Evolutionary conservation across 2,888 invertebrate genomes (phyloP).

Genomic region (Alcis repandata): DNA sequence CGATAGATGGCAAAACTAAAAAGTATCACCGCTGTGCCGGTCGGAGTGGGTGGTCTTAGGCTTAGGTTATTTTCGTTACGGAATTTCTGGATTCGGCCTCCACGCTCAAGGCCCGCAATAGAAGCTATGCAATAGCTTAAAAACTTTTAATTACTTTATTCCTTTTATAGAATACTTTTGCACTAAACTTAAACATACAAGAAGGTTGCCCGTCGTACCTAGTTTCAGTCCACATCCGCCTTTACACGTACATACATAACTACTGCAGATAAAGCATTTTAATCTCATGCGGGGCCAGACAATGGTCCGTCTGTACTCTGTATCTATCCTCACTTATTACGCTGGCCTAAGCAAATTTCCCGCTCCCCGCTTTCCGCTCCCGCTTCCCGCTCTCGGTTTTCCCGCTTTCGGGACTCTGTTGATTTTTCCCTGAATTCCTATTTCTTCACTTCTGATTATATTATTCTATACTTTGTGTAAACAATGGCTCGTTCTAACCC

Average conservation of each 20-base stretch:
- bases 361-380: too few species aligned
- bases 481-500: slow-evolving; percentile 81
- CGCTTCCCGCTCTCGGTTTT: slow-evolving; percentile 13
- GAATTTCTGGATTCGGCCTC: too few species aligned
- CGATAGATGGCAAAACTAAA: too few species aligned
- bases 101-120: too few species aligned
- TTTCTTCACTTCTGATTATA: slow-evolving; percentile 87
- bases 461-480: slow-evolving; percentile 86
- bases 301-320: slow-evolving; percentile 76
- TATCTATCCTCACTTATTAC: slow-evolving; percentile 82
- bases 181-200: too few species aligned
- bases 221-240: background rate
- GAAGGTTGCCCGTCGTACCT: background rate
- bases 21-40: too few species aligned
- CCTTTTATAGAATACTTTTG: too few species aligned
- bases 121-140: too few species aligned
- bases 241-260: slow-evolving; percentile 27
- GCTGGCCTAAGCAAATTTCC: slow-evolving; percentile 87
- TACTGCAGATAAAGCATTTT: slow-evolving; percentile 50
- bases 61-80: too few species aligned
- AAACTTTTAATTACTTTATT: too few species aligned
- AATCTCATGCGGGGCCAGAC: slow-evolving; percentile 67
- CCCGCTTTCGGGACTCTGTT: slow-evolving; percentile 70
- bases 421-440: slow-evolving; percentile 84
- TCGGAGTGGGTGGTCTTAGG: too few species aligned